Percentiles rank a stretch among this genome's conserved stretches.
These are phyloP conservation scores for Tenodera sinensis DNA, from an alignment of 2,888 invertebrate species.

Conservation along the genomic window DNA sequence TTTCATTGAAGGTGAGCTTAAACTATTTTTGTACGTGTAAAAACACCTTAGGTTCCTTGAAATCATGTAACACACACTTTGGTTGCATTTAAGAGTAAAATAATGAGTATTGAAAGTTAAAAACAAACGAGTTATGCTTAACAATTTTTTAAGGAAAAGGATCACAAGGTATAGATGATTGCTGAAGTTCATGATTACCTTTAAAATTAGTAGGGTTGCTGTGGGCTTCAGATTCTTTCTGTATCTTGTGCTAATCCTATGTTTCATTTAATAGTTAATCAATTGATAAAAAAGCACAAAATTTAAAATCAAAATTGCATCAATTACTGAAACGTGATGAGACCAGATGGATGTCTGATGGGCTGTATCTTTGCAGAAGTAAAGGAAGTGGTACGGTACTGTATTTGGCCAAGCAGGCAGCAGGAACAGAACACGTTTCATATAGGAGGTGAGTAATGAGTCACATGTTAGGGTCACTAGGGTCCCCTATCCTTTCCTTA, in stretches of 20 bases:
- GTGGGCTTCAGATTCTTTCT: not conserved
- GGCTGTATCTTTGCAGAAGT: constrained; percentile 40
- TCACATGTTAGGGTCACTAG: constrained; percentile 12
- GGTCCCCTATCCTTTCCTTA: constrained; percentile 1
- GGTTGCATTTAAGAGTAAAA: not conserved
- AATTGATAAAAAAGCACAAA: not conserved
- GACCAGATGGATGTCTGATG: constrained; percentile 32
- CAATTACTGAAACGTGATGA: not conserved
- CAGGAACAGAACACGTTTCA: constrained; percentile 6
- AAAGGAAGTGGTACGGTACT: constrained; percentile 32
- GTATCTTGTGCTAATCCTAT: not conserved
- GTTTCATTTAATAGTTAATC: not conserved
- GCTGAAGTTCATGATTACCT: not conserved
- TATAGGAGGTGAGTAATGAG: constrained; percentile 28
- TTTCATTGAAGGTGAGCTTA: constrained; percentile 5
- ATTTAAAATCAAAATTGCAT: not conserved
- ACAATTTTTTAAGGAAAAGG: not conserved
- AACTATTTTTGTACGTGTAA: not conserved
- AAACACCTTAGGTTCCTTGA: not conserved
- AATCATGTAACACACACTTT: not conserved
- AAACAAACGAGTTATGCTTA: not conserved
- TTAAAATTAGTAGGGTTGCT: not conserved
- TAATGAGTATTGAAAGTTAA: not conserved
- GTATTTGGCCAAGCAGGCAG: constrained; percentile 29
- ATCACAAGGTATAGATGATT: not conserved